Evolutionary conservation across 2,888 invertebrate species (phyloP).

Genomic region (Drosophila cracens): DNA sequence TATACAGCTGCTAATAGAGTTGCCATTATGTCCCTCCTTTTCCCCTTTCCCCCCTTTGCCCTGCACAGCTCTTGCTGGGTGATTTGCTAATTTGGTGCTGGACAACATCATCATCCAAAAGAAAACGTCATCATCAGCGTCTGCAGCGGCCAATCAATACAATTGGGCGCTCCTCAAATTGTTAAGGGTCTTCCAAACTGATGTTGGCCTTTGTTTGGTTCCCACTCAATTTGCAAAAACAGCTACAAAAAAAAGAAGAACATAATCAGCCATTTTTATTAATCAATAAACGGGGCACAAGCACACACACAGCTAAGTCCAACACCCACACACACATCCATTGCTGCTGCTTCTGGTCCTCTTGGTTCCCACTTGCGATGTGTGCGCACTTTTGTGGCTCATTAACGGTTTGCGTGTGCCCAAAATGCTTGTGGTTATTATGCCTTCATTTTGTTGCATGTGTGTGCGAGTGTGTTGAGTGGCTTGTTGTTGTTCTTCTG

Average conservation of each 20-base stretch:
- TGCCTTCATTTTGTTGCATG: conserved; percentile 48
- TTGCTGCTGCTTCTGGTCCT: conserved; percentile 15
- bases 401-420: conserved; percentile 75
- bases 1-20: conserved; percentile 76
- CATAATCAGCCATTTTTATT: conserved; percentile 47
- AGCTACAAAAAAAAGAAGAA: neutral
- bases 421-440: conserved; percentile 62
- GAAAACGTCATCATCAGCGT: conserved; percentile 17
- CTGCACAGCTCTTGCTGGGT: neutral
- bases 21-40: conserved; percentile 27
- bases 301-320: conserved; percentile 41
- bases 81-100: conserved; percentile 67
- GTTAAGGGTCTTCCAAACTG: conserved; percentile 30
- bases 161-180: conserved; percentile 44
- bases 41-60: neutral
- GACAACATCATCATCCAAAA: conserved; percentile 41
- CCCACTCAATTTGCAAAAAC: conserved; percentile 38
- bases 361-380: conserved; percentile 9
- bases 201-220: conserved; percentile 8
- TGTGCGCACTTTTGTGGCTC: conserved; percentile 75
- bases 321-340: conserved; percentile 15
- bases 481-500: conserved; percentile 44
- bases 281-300: conserved; percentile 70
- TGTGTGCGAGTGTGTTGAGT: conserved; percentile 40
- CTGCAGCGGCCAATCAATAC: conserved; percentile 61